A percentile compares a stretch with the other conserved stretches of the same genome.
Evolutionary conservation across 2,888 invertebrate species (phyloP).

Genomic region (Drosophila kambysellisi): DNA sequence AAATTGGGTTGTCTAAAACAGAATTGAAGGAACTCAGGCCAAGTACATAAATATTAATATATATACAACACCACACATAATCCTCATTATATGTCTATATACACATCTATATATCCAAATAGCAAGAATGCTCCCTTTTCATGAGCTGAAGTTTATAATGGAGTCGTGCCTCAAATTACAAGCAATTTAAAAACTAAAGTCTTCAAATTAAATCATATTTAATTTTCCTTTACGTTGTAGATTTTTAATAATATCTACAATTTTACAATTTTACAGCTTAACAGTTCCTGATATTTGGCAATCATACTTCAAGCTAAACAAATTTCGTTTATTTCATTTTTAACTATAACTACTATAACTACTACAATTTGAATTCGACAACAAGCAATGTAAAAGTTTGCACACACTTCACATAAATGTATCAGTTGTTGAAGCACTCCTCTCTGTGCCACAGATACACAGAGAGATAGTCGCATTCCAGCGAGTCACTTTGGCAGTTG

Average conservation of each 20-base stretch:
- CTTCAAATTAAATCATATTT: background rate
- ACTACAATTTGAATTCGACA: background rate
- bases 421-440: background rate
- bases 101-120: background rate
- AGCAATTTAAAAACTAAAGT: background rate
- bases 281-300: background rate
- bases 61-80: background rate
- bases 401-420: background rate
- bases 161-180: background rate
- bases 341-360: background rate
- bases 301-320: background rate
- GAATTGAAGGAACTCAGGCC: background rate
- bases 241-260: background rate
- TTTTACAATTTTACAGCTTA: no score
- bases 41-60: conserved; percentile 4
- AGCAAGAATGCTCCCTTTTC: background rate
- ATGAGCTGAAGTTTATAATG: background rate
- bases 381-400: conserved; percentile 1
- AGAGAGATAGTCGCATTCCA: no score
- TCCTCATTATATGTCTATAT: background rate
- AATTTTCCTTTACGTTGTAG: background rate
- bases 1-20: conserved; percentile 11
- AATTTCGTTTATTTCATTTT: background rate
- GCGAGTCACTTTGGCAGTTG: background rate
- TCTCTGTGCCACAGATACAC: background rate